These are phyloP conservation scores for Scatophagus argus DNA, from an alignment of 2,113 vertebrate species.

Conservation along the genomic window DNA sequence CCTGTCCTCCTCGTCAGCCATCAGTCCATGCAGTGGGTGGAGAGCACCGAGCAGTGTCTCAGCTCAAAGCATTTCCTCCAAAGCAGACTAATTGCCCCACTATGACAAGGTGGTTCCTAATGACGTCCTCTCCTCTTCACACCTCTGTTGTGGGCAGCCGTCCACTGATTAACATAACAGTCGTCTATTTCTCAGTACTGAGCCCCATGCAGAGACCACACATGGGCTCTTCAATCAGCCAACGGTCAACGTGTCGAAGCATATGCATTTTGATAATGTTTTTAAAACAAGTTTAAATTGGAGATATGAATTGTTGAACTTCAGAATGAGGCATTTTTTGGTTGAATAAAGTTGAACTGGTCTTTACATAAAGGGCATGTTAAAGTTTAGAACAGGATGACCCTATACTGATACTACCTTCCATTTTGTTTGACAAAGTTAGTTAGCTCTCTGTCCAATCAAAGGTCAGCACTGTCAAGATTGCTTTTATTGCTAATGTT, in stretches of 20 bases:
- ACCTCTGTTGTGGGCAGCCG: conserved; percentile 29
- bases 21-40: conserved; percentile 29
- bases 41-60: conserved; percentile 29
- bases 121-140: conserved; percentile 38
- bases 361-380: too few species aligned
- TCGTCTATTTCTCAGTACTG: neutral
- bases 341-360: too few species aligned
- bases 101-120: conserved; percentile 47
- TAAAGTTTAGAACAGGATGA: too few species aligned
- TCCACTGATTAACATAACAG: neutral
- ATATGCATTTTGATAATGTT: neutral
- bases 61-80: conserved; percentile 27
- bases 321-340: neutral
- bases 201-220: neutral
- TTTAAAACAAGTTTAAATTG: neutral
- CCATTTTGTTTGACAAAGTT: too few species aligned
- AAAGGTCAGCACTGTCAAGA: neutral
- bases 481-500: too few species aligned
- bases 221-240: neutral
- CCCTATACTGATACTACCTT: too few species aligned
- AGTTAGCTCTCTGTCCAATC: neutral
- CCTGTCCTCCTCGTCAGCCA: conserved; percentile 27
- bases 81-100: conserved; percentile 52
- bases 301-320: neutral
- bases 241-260: neutral